phyloP scores from a whole-genome alignment of 2,888 invertebrate species.

The Dicyrtoma fusca region DNA sequence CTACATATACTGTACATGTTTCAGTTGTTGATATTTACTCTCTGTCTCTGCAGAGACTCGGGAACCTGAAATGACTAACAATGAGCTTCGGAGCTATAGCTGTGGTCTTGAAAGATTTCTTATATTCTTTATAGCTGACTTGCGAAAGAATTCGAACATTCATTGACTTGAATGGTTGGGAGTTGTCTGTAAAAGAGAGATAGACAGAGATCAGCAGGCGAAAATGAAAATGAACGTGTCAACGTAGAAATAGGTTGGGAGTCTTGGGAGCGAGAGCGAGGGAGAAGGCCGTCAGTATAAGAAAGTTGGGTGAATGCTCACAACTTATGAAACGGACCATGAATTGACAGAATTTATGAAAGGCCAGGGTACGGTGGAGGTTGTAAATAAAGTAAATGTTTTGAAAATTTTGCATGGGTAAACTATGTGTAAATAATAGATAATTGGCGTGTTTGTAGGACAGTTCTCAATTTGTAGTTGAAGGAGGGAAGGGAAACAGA shows the following conservation, averaged over 20 bases:
- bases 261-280: no score
- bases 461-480: slow-evolving; percentile 16
- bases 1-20: no score
- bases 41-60: no score
- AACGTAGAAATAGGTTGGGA: no score
- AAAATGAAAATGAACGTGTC: slow-evolving; percentile 7
- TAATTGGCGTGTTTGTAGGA: slow-evolving; percentile 28
- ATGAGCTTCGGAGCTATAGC: no score
- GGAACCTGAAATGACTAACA: no score
- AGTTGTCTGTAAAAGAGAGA: slow-evolving; percentile 20
- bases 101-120: no score
- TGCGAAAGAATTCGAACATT: slow-evolving; percentile 12
- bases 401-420: slow-evolving; percentile 25
- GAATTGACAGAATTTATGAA: slow-evolving; percentile 32
- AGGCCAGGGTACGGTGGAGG: slow-evolving; percentile 4
- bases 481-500: slow-evolving; percentile 27
- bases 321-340: background rate
- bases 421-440: slow-evolving; percentile 34
- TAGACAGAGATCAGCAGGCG: background rate
- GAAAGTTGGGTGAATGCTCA: background rate
- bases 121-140: slow-evolving; percentile 7
- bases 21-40: no score
- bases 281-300: no score
- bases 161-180: slow-evolving; percentile 31
- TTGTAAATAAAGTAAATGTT: slow-evolving; percentile 26